Evolutionary conservation across 1,140 invertebrate species (phyloP).

Genomic region (Orchesella cincta): DNA sequence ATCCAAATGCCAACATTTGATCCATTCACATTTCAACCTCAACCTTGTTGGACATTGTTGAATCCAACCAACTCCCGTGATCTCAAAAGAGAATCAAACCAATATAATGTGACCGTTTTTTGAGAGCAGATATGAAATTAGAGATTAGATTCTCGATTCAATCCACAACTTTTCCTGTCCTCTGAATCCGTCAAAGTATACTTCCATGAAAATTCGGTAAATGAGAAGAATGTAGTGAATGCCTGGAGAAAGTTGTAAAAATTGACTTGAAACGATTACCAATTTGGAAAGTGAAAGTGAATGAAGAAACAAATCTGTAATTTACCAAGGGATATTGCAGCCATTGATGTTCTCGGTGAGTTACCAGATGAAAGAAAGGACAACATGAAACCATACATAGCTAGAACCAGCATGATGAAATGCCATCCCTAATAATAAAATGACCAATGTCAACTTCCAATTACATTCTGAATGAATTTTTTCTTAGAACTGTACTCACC

Average conservation of each 20-base stretch:
- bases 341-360: neutral
- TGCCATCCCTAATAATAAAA: neutral
- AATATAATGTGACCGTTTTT: no score
- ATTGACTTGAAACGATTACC: no score
- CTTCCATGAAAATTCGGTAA: neutral
- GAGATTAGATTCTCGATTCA: no score
- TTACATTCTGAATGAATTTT: no score
- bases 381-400: conserved; percentile 16
- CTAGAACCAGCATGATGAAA: neutral
- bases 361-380: neutral
- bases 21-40: no score
- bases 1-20: no score
- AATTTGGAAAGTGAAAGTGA: no score
- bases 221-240: neutral
- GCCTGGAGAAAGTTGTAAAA: neutral
- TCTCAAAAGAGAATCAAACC: no score
- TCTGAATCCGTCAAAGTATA: neutral
- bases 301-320: neutral
- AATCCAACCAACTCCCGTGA: no score
- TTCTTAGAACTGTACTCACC: no score
- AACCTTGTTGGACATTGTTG: no score
- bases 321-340: neutral
- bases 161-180: neutral
- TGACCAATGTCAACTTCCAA: neutral
- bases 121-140: no score